Base-by-base conservation (phyloP, 1,140 invertebrate species). In the Papilio xuthus region DNA sequence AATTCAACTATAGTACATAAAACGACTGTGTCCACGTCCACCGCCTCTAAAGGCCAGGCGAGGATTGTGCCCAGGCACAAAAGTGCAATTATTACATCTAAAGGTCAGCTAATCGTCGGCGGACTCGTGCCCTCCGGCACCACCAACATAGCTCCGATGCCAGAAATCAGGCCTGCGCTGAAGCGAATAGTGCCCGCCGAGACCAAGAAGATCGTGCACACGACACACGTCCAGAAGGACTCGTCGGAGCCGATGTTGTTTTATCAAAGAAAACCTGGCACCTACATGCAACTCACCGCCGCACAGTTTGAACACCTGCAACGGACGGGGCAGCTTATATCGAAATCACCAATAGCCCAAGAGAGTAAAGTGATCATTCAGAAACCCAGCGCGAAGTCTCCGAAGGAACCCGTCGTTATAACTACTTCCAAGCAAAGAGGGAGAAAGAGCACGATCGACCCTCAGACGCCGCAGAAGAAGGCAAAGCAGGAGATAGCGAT, bases 51-150 rank as follows among this genome's bases (percentile, higher is more conserved):
- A 82, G 82, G 87, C 7, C 92, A 89, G 70, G 86, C 90, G 3
- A 86, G 87, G 77, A 88, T 94, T 26, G 89, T 92, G 15, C 87
- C 91, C 32, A 94, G 93, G 85, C 91, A 93, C 82, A 92, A 93
- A 74, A 88, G 85, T 82, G 88, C 93, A 78, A 93, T 93, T 53
- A 94, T 94, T 23, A 92, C 92, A 3, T 95, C 95, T 7, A 95
- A 95, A 85, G 89, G 95, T 13, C 94, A 95, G 83, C 89, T 95
- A 26, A 91, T 95, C 20, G 89, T 94, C 83, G 82, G 92, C 0
- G 91, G 91, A 0, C 85, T 90, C 9, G 84, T 91, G 2, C 76
- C 88, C 6, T 87, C 88, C 8, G 85, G 60, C 13, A 15, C 60
- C 23, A 26, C 26, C 26, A 94, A 94, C 81, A 95, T 95, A 75